Conservation (phyloP, 2,888 invertebrate genomes). For the Metopia argyrocephala region DNA sequence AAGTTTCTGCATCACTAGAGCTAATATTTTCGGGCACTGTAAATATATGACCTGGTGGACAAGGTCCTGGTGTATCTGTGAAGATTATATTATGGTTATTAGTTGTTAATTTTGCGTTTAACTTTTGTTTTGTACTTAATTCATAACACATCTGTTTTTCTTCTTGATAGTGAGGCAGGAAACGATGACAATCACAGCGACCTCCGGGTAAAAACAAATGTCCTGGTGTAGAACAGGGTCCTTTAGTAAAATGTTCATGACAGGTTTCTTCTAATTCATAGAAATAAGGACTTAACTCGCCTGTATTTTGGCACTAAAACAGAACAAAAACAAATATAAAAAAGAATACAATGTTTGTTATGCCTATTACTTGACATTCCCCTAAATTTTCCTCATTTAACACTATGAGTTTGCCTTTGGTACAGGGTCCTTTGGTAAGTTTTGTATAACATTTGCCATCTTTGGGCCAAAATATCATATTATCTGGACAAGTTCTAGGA, state of each 20-base stretch:
- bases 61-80: conserved; percentile 87
- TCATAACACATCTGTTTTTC: conserved; percentile 86
- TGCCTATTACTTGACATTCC: conserved; percentile 81
- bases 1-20: conserved; percentile 42
- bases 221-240: conserved; percentile 88
- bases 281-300: conserved; percentile 80
- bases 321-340: background rate
- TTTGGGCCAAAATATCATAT: conserved; percentile 87
- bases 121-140: conserved; percentile 80
- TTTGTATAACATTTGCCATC: conserved; percentile 87
- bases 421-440: conserved; percentile 87
- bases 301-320: conserved; percentile 80
- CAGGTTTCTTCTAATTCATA: conserved; percentile 84
- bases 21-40: conserved; percentile 79
- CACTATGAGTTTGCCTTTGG: conserved; percentile 85
- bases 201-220: conserved; percentile 87
- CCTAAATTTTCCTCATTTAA: conserved; percentile 82
- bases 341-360: background rate
- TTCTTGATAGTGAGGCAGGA: conserved; percentile 87
- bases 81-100: background rate
- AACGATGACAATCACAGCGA: conserved; percentile 85
- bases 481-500: conserved; percentile 82
- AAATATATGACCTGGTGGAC: conserved; percentile 86
- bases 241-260: conserved; percentile 88
- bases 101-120: background rate